Conservation (phyloP, 1,140 invertebrate species). For the Aphaenogaster floridana region DNA sequence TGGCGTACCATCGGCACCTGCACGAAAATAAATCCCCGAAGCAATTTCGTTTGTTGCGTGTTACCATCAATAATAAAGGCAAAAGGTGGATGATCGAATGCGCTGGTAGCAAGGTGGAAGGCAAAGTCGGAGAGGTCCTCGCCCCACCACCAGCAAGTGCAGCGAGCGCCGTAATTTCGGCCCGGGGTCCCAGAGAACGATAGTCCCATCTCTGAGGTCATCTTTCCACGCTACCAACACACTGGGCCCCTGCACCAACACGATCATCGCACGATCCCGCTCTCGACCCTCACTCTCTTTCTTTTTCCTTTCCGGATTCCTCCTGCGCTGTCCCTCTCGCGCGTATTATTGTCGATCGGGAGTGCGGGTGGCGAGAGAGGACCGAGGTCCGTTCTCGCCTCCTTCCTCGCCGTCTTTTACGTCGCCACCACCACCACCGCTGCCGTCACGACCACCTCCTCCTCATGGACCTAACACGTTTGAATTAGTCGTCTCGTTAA, state of each 20-base stretch:
- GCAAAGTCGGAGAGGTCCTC: constrained; percentile 35
- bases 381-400: constrained; percentile 67
- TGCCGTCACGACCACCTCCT: constrained; percentile 49
- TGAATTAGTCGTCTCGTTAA: constrained; percentile 85
- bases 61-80: constrained; percentile 19
- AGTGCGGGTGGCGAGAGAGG: constrained; percentile 77
- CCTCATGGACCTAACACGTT: constrained; percentile 78
- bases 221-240: constrained; percentile 78
- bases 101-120: background rate
- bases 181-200: constrained; percentile 73
- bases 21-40: constrained; percentile 24
- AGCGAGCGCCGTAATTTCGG: constrained; percentile 70
- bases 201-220: constrained; percentile 84
- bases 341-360: constrained; percentile 61
- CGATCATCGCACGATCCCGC: constrained; percentile 67
- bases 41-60: constrained; percentile 15
- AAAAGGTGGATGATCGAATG: constrained; percentile 10
- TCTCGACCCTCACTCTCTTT: constrained; percentile 70
- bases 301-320: constrained; percentile 6
- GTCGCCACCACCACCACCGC: constrained; percentile 65
- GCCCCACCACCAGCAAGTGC: constrained; percentile 38
- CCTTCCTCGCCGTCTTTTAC: constrained; percentile 54
- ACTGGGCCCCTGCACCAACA: constrained; percentile 57
- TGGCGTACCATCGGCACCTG: background rate
- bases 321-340: constrained; percentile 32